phyloP scores from a whole-genome alignment of 2,797 vertebrate species.

The Poeciliopsis gracilis region DNA sequence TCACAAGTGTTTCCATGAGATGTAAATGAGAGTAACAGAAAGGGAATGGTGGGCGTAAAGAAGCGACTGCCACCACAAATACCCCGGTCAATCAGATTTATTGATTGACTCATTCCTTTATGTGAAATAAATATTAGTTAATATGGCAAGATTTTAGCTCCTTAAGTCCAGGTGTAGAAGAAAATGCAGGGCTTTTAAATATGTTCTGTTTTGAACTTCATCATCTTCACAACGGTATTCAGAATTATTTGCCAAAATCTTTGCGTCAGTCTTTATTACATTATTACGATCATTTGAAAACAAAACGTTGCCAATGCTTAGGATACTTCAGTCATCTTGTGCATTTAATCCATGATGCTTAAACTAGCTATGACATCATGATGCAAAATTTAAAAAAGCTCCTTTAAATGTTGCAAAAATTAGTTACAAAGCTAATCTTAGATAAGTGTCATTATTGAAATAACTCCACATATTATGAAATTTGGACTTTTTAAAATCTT shows the following conservation, averaged over 20 bases:
- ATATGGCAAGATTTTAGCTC: constrained; percentile 33
- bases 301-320: not conserved
- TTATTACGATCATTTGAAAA: not conserved
- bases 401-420: not conserved
- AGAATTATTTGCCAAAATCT: not conserved
- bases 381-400: not conserved
- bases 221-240: not conserved
- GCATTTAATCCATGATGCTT: not conserved
- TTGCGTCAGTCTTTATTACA: not conserved
- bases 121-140: constrained; percentile 54
- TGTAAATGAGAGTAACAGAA: constrained; percentile 51
- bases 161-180: constrained; percentile 47
- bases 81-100: constrained; percentile 5
- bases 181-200: not conserved
- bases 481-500: not conserved
- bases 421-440: not conserved
- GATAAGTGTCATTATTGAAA: not conserved
- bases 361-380: not conserved
- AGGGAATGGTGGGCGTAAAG: constrained; percentile 39
- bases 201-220: not conserved
- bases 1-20: constrained; percentile 74
- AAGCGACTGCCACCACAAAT: constrained; percentile 17
- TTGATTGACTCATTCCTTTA: constrained; percentile 11
- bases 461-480: too few relatives aligned
- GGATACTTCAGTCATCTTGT: not conserved